Percentiles rank a stretch among this genome's conserved stretches.
Evolutionary conservation across 2,888 invertebrate species (phyloP).

Genomic region (Lumbricus terrestris): DNA sequence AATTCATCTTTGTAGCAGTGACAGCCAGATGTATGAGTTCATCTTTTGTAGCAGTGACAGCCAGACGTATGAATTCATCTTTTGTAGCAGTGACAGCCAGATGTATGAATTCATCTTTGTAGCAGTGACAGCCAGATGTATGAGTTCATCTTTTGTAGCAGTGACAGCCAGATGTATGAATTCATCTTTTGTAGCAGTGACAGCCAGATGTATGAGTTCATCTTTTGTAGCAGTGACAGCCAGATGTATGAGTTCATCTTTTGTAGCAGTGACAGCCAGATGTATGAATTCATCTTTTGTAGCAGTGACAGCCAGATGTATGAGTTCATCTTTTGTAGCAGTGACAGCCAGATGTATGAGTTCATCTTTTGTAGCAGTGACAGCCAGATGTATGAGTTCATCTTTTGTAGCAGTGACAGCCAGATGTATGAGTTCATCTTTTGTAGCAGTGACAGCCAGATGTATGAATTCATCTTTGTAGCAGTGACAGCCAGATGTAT

Average conservation of each 20-base stretch:
- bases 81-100: conserved; percentile 66
- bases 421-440: conserved; percentile 81
- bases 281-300: conserved; percentile 78
- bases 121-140: conserved; percentile 72
- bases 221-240: conserved; percentile 66
- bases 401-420: conserved; percentile 66
- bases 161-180: conserved; percentile 76
- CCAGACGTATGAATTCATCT: conserved; percentile 81
- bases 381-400: conserved; percentile 81
- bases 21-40: conserved; percentile 81
- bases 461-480: conserved; percentile 78
- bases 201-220: conserved; percentile 81
- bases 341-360: conserved; percentile 76
- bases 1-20: conserved; percentile 72
- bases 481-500: conserved; percentile 72
- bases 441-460: conserved; percentile 67
- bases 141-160: conserved; percentile 71
- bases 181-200: conserved; percentile 71
- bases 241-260: conserved; percentile 81
- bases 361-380: conserved; percentile 71
- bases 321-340: conserved; percentile 71
- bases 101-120: conserved; percentile 80
- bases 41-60: conserved; percentile 68
- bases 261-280: conserved; percentile 67
- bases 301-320: conserved; percentile 72